These are phyloP conservation scores for Serilophus lunatus DNA, from an alignment of 2,113 vertebrate genomes.

Conservation along the genomic window DNA sequence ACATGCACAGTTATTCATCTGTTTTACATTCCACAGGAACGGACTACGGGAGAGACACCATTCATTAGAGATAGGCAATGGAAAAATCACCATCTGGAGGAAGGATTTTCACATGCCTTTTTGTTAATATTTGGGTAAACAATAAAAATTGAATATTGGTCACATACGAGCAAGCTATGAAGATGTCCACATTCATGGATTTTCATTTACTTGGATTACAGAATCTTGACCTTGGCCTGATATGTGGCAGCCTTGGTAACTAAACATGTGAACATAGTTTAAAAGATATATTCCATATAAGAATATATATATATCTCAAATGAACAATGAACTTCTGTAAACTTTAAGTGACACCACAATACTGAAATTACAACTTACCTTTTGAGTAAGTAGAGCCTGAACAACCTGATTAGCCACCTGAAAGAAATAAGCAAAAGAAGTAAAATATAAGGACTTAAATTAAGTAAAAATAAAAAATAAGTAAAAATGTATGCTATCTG, in stretches of 20 bases:
- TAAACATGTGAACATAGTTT: not conserved
- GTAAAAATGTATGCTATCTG: not conserved
- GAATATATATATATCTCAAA: not conserved
- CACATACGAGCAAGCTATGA: not conserved
- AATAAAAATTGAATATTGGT: not conserved
- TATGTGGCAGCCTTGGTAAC: not conserved
- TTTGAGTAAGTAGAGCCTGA: slow-evolving; percentile 92
- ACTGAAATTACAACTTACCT: slow-evolving; percentile 74
- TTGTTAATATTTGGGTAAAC: not conserved
- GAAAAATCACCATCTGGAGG: not conserved
- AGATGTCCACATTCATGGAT: not conserved
- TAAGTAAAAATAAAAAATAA: slow-evolving; percentile 36
- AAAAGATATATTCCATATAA: not conserved
- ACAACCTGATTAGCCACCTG: slow-evolving; percentile 95
- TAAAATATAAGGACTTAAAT: too few relatives aligned
- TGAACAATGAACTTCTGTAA: not conserved
- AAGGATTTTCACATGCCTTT: not conserved
- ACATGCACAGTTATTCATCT: not conserved
- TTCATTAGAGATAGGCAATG: not conserved
- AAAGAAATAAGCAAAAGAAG: slow-evolving; percentile 49
- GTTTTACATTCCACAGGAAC: not conserved
- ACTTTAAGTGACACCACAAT: not conserved
- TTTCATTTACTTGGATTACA: not conserved
- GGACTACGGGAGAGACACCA: not conserved
- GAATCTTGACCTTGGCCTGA: not conserved